A percentile compares a stretch with the other conserved stretches of the same genome.
phyloP scores from a whole-genome alignment of 1,140 invertebrate genomes.

The Stegodyphus mimosarum region DNA sequence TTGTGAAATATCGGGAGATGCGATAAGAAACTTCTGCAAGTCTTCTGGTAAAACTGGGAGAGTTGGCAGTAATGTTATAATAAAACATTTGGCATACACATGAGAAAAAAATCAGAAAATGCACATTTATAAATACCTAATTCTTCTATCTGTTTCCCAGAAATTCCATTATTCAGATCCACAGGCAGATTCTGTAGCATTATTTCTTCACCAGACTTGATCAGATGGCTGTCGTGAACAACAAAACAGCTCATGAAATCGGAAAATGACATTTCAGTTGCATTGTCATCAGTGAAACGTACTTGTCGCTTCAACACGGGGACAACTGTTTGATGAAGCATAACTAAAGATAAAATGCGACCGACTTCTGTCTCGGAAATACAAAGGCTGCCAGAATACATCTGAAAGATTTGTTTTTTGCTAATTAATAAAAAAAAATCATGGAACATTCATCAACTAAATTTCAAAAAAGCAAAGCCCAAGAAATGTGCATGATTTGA shows the following conservation, averaged over 20 bases:
- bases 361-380: slow-evolving; percentile 64
- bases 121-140: slow-evolving; percentile 11
- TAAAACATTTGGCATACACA: too few relatives aligned
- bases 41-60: too few relatives aligned
- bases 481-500: not conserved
- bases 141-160: slow-evolving; percentile 33
- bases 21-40: too few relatives aligned
- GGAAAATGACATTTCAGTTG: slow-evolving; percentile 44
- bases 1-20: too few relatives aligned
- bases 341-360: slow-evolving; percentile 63
- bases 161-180: slow-evolving; percentile 43
- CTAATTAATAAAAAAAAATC: not conserved
- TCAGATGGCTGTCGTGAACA: slow-evolving; percentile 40
- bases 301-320: slow-evolving; percentile 42
- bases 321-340: slow-evolving; percentile 40
- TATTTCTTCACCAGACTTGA: slow-evolving; percentile 44
- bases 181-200: slow-evolving; percentile 44
- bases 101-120: too few relatives aligned
- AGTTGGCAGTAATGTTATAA: too few relatives aligned
- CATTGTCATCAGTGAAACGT: slow-evolving; percentile 45
- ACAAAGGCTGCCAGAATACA: slow-evolving; percentile 59
- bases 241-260: slow-evolving; percentile 59
- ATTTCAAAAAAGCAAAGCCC: not conserved
- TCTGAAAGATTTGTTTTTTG: slow-evolving; percentile 6
- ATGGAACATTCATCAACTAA: not conserved